Conservation (phyloP, 2,888 invertebrate genomes). For the Eristalis tenax region DNA sequence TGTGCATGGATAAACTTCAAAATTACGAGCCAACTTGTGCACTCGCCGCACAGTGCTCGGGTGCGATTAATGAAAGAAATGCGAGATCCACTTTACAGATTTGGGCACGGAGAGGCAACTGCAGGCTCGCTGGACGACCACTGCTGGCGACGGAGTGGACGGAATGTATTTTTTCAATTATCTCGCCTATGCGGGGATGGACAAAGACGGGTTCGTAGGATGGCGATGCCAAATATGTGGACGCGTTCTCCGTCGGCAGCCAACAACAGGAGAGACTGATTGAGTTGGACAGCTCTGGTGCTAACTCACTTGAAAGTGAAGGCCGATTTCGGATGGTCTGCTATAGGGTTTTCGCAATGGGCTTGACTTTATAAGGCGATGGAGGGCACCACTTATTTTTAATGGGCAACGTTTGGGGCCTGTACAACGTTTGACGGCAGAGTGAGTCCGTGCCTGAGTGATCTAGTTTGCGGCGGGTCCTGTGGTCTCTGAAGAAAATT, state of each 20-base stretch:
- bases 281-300: slow-evolving; percentile 21
- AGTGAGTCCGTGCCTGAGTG: not conserved
- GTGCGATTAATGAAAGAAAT: slow-evolving; percentile 49
- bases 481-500: not conserved
- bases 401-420: not conserved
- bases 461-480: not conserved
- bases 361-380: not conserved
- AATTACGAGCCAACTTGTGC: slow-evolving; percentile 60
- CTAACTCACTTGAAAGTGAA: slow-evolving; percentile 61
- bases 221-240: slow-evolving; percentile 48
- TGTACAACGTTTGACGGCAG: not conserved
- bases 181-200: slow-evolving; percentile 16
- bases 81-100: slow-evolving; percentile 62
- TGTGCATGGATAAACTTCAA: slow-evolving; percentile 62
- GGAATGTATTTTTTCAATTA: slow-evolving; percentile 45
- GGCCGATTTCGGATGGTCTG: slow-evolving; percentile 25
- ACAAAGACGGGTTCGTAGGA: slow-evolving; percentile 22
- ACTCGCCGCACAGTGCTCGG: not conserved
- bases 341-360: not conserved
- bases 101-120: slow-evolving; percentile 39
- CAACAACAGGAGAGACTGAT: not conserved
- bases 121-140: slow-evolving; percentile 25
- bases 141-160: slow-evolving; percentile 13
- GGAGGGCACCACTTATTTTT: slow-evolving; percentile 6
- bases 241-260: slow-evolving; percentile 5